Percentiles rank a stretch among this genome's conserved stretches.
Evolutionary conservation across 2,113 vertebrate species (phyloP).

Genomic region (Phaethon lepturus): DNA sequence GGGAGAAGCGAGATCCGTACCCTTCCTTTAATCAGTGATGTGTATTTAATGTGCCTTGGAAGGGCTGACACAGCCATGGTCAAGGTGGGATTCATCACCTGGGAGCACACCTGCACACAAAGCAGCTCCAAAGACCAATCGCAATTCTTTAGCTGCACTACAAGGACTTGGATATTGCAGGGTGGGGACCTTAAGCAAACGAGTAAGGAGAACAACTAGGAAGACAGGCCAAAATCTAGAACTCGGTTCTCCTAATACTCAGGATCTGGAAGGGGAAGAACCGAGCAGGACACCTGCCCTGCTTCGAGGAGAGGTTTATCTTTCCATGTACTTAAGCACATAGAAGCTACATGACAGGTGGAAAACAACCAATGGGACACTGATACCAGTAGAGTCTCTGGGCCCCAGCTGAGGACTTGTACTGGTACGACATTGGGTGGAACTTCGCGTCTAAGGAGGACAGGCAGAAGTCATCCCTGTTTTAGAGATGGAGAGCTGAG

Average conservation of each 20-base stretch:
- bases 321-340: not conserved
- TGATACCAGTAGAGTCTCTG: not conserved
- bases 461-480: not conserved
- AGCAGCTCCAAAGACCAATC: not conserved
- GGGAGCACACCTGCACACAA: not conserved
- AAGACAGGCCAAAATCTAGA: not conserved
- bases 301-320: not conserved
- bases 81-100: not conserved
- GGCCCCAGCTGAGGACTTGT: not conserved
- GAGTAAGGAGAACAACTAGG: not conserved
- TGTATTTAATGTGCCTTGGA: not conserved
- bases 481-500: not conserved
- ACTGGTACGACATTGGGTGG: not conserved
- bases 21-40: not conserved
- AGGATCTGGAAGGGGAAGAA: not conserved
- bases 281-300: not conserved
- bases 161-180: too few relatives aligned
- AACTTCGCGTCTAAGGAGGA: not conserved
- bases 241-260: not conserved
- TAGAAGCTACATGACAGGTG: not conserved
- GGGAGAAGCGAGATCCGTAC: not conserved
- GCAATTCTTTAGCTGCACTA: not conserved
- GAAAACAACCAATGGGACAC: not conserved
- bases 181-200: not conserved
- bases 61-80: not conserved